These are phyloP conservation scores for Pinna nobilis DNA, from an alignment of 1,140 invertebrate genomes.

Conservation along the genomic window DNA sequence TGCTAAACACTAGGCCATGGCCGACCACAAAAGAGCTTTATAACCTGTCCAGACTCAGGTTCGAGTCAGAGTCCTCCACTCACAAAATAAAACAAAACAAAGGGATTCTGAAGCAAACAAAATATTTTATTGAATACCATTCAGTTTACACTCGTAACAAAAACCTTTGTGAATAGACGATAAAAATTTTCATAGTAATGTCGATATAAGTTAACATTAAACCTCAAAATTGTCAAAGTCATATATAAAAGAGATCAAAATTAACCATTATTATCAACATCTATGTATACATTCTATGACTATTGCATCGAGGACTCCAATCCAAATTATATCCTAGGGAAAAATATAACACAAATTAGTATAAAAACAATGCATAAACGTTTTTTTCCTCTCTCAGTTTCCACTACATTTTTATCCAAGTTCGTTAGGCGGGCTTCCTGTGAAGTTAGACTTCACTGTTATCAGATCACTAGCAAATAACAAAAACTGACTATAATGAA, in stretches of 20 bases:
- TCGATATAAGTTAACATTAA: conserved; percentile 50
- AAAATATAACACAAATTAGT: conserved; percentile 29
- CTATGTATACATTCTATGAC: conserved; percentile 20
- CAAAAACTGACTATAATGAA: neutral
- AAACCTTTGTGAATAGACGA: conserved; percentile 44
- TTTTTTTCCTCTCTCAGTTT: conserved; percentile 1
- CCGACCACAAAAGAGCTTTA: neutral
- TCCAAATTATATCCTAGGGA: too few species aligned
- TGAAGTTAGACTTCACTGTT: too few species aligned
- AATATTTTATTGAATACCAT: conserved; percentile 65
- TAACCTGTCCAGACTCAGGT: neutral
- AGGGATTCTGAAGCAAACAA: conserved; percentile 58
- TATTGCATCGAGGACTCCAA: conserved; percentile 23
- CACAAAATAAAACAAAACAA: neutral
- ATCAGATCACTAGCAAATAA: conserved; percentile 20
- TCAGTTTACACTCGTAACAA: conserved; percentile 63
- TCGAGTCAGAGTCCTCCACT: neutral
- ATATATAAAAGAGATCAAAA: conserved; percentile 48
- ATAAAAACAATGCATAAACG: conserved; percentile 28
- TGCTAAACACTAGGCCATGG: too few species aligned
- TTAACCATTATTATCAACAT: conserved; percentile 20
- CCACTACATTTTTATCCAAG: conserved; percentile 11
- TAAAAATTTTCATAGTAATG: conserved; percentile 49
- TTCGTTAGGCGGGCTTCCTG: conserved; percentile 5
- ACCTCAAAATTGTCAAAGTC: conserved; percentile 26